Evolutionary conservation across 2,888 invertebrate species (phyloP), one percentile per base, ranked within the genome.

Genomic region (Parascotia fuliginaria): DNA sequence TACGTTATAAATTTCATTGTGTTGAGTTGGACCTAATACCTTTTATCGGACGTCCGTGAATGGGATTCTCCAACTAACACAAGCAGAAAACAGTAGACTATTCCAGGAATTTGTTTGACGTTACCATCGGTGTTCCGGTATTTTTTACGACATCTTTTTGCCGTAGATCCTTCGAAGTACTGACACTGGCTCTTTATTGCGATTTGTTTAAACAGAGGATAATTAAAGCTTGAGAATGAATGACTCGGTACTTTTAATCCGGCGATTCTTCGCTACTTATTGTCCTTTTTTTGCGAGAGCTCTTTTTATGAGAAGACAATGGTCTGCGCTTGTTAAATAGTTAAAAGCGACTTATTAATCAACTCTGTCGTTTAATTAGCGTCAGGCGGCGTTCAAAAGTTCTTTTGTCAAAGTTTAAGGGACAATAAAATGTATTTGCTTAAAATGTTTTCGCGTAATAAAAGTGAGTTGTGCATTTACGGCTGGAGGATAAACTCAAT

Each of bases 201-300:
- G 83, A 86, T 88, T 85, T 89, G 85, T 90, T 90, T 90, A 87
- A 90, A 89, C 85, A 88, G 83, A 75, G 81, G 81, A 89, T 88
- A 90, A 92, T 92, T 90, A 91, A 90, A 87, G 75, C 81, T 77
- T 42, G 60, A 68, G 76, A 85, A 84, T 83, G 85, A 87, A 87
- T 85, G 85, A 84, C 75, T 81, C 74, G 74, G 74, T 81, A 75
- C 80, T 89, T 86, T 88, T 84, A 84, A 85, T 85, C 84, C 77
- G 65, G 69, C 75, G 75, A 81, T 76, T 77, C 77, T 77, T 80
- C 56, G 70, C 60, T 58, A 68, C 71, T 79, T 79, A 75, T 77
- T 79, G 74, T 77, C 67, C 68, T 73, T 81, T 86, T 82, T 79
- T 73, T 74, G 64, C 73, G 64, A 65, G 71, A 66, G 60, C 70